Evolutionary conservation across 2,888 invertebrate species (phyloP).

Genomic region (Mythimna pallens): DNA sequence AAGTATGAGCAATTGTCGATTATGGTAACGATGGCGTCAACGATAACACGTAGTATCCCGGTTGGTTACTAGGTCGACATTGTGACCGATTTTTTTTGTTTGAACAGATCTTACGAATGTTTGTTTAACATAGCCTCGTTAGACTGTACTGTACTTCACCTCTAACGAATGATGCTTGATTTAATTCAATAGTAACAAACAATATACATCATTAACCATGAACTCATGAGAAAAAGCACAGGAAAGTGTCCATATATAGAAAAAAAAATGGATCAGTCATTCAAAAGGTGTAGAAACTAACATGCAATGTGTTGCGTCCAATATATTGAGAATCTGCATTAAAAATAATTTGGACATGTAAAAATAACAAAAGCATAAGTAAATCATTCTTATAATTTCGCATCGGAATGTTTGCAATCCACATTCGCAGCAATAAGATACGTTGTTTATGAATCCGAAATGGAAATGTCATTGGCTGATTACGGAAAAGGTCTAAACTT

Average conservation of each 20-base stretch:
- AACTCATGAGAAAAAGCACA: background rate
- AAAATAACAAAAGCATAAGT: slow-evolving; percentile 2
- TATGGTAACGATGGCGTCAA: slow-evolving; percentile 34
- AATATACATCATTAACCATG: background rate
- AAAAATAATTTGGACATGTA: background rate
- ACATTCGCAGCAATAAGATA: slow-evolving; percentile 15
- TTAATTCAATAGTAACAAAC: background rate
- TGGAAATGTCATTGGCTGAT: no score
- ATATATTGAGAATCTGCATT: background rate
- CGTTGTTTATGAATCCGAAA: no score
- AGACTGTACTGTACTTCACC: slow-evolving; percentile 14
- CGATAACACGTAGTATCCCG: slow-evolving; percentile 19
- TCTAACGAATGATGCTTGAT: slow-evolving; percentile 3
- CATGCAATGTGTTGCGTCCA: no score
- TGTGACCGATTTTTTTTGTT: slow-evolving; percentile 29
- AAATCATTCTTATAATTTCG: background rate
- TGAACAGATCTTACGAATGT: slow-evolving; percentile 33
- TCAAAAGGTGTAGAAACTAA: background rate
- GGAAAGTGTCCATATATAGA: background rate
- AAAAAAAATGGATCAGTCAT: background rate
- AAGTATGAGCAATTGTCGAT: slow-evolving; percentile 18
- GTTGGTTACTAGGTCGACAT: slow-evolving; percentile 42
- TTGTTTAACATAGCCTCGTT: slow-evolving; percentile 35
- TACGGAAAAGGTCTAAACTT: no score
- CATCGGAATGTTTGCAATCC: no score